Evolutionary conservation across 2,888 invertebrate genomes (phyloP), one percentile per base, ranked within the genome.

Genomic region (Callinectes sapidus): DNA sequence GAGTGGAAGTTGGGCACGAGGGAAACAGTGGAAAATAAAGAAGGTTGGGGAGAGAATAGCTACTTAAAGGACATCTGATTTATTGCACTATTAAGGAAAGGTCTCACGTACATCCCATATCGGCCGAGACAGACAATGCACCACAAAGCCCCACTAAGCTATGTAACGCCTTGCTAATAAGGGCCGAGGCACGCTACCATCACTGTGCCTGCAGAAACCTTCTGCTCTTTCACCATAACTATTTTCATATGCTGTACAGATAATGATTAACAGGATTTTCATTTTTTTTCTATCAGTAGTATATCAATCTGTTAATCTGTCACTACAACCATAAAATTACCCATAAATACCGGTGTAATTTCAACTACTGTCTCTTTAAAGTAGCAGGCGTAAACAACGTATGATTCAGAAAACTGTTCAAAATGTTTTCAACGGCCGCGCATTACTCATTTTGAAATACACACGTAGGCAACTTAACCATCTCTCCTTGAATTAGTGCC

Each of bases 91-190:
- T 71, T 81, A 35, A 81, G 35, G 16, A 14, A 3, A 5, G 35
- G 81, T 18, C 14, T 81, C 81, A 35, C 81, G 81, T 35, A 13
- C 81, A 13, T 81, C 77, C 77, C 32, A 10, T 32, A 10, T 18
- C 10, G 35, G 81, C 81, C 32, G 81, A 16, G 81, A 81, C 35
- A 35, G 48, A 81, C 81, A 81, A 81, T 81, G 81, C 81, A n/a
- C 81, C 35, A 35, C 35, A 81, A 81, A 13, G 71, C 28, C 13
- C 6, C 28, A 8, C 71, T 77, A 28, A n/a, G 28, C 71, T 77
- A 77, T 13, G 71, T n/a, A 28, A 77, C n/a, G 28, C 71, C 71
- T 28, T 10, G 2, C n/a, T 77, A 77, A 77, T 28, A 28, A 77
- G 23, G 28, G 32, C 13, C n/a, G 28, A 28, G 71, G n/a, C 71